Percentiles rank a stretch among this genome's conserved stretches.
Conservation (phyloP, 2,888 invertebrate species). For the Ennomos fuscantarius region DNA sequence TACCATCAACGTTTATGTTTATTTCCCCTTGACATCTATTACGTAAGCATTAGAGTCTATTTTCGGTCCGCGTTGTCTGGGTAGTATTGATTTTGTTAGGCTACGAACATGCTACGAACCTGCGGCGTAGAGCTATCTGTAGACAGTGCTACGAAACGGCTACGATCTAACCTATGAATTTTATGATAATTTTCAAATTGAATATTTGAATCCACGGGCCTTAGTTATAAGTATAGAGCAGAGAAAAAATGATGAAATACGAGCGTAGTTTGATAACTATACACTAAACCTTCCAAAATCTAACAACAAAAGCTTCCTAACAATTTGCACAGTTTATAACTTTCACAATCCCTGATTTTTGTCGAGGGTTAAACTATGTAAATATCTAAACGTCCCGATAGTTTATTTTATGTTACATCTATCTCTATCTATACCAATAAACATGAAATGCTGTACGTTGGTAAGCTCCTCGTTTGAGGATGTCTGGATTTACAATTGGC, state of each 20-base stretch:
- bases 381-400: slow-evolving; percentile 14
- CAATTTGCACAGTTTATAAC: slow-evolving; percentile 13
- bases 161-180: slow-evolving; percentile 34
- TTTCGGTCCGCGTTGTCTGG: slow-evolving; percentile 37
- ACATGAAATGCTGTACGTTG: too few species aligned
- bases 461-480: too few species aligned
- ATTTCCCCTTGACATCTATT: slow-evolving; percentile 15
- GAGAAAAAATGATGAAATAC: too few species aligned
- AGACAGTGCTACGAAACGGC: slow-evolving; percentile 42
- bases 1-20: background rate
- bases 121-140: slow-evolving; percentile 36
- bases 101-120: slow-evolving; percentile 45
- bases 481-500: too few species aligned
- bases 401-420: too few species aligned
- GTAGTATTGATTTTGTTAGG: slow-evolving; percentile 45
- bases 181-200: background rate
- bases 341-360: slow-evolving; percentile 14
- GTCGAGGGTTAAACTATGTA: slow-evolving; percentile 29
- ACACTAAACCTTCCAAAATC: too few species aligned
- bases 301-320: background rate
- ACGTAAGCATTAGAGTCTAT: slow-evolving; percentile 43
- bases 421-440: too few species aligned
- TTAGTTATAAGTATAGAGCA: too few species aligned
- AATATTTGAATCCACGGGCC: too few species aligned
- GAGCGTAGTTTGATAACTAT: too few species aligned